Evolutionary conservation across 2,888 invertebrate genomes (phyloP), one percentile per base, ranked within the genome.

Genomic region (Aleiodes alternator): DNA sequence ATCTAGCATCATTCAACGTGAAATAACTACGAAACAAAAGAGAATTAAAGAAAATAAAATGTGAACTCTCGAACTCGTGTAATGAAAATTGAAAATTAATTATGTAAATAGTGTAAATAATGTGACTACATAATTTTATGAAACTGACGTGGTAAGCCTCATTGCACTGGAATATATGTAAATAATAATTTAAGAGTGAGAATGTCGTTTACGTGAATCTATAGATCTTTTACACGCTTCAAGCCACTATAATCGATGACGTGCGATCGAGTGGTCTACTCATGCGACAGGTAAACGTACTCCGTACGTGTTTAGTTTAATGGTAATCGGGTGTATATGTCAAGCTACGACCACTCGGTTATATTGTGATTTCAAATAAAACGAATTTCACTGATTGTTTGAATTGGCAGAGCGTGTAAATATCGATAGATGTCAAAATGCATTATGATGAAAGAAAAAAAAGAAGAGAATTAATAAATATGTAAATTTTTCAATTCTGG

Each of bases 401-500:
- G 11, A 14, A 64, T 48, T 64, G 64, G 23, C 64, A 4, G 43
- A 29, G 51, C 53, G 68, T 68, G 68, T 31, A 50, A 68, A 68
- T 75, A 56, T 68, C 14, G 48, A 71, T 75, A 66, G 64, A 75
- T 71, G 38, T 72, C 31, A 50, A 73, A 69, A 59, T 61, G 59
- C 23, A 50, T 23, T 9, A 12, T 66, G 11, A 23, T 23, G 23
- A 23, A 23, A 23, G 2, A 23, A 11, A 72, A 69, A 73, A 23
- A 23, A 23, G 23, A 23, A 23, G 23, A 71, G 71, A 75, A 64
- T 69, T 72, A 56, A 72, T 57, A 75, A 81, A 80, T 80, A 79
- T 84, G 83, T 82, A 84, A 84, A 85, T 82, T 82, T 48, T 38
- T 14, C 11, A 69, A 31, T 64, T 61, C 14, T 38, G 38, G 43